Evolutionary conservation across 2,888 invertebrate genomes (phyloP), one percentile per base, ranked within the genome.

Genomic region (Macrosoma leucophasiata): DNA sequence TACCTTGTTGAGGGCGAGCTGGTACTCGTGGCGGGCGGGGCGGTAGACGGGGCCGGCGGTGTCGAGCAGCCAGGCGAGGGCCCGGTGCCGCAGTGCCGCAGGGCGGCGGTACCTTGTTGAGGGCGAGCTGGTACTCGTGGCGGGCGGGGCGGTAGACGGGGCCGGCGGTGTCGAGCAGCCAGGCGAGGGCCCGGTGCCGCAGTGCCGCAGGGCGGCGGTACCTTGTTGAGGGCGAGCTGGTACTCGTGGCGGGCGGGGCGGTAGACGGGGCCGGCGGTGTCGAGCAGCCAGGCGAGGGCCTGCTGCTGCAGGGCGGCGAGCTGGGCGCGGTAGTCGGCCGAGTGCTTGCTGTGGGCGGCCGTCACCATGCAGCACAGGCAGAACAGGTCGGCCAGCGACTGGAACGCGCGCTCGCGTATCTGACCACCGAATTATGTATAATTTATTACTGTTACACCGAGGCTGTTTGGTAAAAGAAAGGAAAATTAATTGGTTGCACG

Each of bases 21-120:
- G 87, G 58, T 91, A 93, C 55, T 95, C 95, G 17, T 86, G 85
- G 1, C 89, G 78, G 14, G 87, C 86, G 3, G 95, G 90, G 13
- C 89, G 85, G 67, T 91, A 95, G 42, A 92, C 79, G 37, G 90
- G 87, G 29, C 91, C 88, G 3, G 93, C 95, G 4, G 90, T 87
- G 47, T 92, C 92, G 49, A 95, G 91, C 62, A 98, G 82, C 97
- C 97, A 98, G 53, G 89, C 90, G 1, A 97, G 88, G 14, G 94
- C 91, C 55, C 96, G 93, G 46, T 92, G 86, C 74, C 97, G 96
- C 48, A 97, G 92, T 56, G 88, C 68, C 36, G 15, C 12, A 24
- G 2, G 13, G 13, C 4, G n/a, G 15, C 9, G 13, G 12, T 22
- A 90, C 88, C 82, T 95, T 95, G 48, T 94, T 91, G 30, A 95